Percentiles rank a stretch among this genome's conserved stretches.
Evolutionary conservation across 2,888 invertebrate genomes (phyloP).

Genomic region (Desoria tigrina): DNA sequence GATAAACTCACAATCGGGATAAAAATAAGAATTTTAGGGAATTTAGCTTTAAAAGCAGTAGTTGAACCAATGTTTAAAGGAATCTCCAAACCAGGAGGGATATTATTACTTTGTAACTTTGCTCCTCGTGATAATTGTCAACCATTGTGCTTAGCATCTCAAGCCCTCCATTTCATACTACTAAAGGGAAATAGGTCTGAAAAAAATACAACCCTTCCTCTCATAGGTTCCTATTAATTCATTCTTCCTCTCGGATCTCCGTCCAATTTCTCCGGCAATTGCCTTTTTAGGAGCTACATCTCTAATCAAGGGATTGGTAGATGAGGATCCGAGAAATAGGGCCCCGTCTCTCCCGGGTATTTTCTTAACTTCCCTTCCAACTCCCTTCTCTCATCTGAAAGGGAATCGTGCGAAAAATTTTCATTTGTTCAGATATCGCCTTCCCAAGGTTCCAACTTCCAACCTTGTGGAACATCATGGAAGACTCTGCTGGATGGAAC

Average conservation of each 20-base stretch:
- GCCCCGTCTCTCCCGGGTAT: conserved; percentile 36
- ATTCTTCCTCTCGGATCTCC: conserved; percentile 6
- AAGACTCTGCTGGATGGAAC: no score
- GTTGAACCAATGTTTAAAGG: no score
- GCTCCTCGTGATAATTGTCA: no score
- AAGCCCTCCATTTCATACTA: not conserved
- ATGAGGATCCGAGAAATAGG: conserved; percentile 16
- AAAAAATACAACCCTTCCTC: no score
- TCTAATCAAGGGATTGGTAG: conserved; percentile 4
- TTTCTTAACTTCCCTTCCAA: conserved; percentile 39
- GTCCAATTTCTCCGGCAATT: conserved; percentile 29
- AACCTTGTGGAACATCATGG: no score
- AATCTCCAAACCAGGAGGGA: no score
- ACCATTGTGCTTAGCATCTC: not conserved
- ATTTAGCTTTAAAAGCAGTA: no score
- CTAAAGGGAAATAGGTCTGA: no score
- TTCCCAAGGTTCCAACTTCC: conserved; percentile 1
- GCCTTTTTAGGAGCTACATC: conserved; percentile 23
- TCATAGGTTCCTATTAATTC: not conserved
- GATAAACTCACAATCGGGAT: no score
- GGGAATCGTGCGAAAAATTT: conserved; percentile 50
- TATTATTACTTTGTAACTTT: no score
- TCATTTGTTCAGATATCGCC: conserved; percentile 38
- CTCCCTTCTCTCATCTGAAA: conserved; percentile 41
- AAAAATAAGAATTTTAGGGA: no score